phyloP scores from a whole-genome alignment of 2,113 vertebrate species.

The Arothron firmamentum region DNA sequence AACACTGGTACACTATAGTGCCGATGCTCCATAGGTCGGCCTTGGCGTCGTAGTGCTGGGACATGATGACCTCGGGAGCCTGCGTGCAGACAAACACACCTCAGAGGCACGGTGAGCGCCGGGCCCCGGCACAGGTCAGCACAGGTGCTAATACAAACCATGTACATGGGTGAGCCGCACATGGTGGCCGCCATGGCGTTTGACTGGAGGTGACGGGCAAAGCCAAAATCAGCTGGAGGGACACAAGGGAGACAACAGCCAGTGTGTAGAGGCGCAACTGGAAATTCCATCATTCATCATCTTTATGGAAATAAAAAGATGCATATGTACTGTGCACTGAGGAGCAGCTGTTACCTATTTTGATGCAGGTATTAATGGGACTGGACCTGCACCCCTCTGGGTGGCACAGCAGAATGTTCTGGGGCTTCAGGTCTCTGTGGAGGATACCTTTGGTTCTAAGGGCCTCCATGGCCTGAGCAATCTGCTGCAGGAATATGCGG shows the following conservation, averaged over 20 bases:
- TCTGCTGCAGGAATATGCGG: conserved; percentile 91
- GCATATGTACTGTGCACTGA: background rate
- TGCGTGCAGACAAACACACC: conserved; percentile 55
- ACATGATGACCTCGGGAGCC: conserved; percentile 99
- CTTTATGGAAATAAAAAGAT: no score
- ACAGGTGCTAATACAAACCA: conserved; percentile 71
- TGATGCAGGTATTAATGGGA: conserved; percentile 86
- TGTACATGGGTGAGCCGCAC: conserved; percentile 98
- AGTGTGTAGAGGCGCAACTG: background rate
- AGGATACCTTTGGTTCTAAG: conserved; percentile 91
- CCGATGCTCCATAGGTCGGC: conserved; percentile 98
- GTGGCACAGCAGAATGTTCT: conserved; percentile 92
- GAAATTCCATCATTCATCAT: no score
- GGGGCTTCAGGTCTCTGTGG: conserved; percentile 93
- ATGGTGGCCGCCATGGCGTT: conserved; percentile 94
- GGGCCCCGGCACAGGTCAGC: background rate
- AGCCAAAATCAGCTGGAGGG: conserved; percentile 90
- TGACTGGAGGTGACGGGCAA: conserved; percentile 91
- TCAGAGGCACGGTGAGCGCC: conserved; percentile 8
- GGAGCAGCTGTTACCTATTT: conserved; percentile 76
- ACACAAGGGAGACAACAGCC: background rate
- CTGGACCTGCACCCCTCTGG: conserved; percentile 80
- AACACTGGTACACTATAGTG: conserved; percentile 93
- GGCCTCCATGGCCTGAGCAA: conserved; percentile 89
- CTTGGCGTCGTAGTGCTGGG: conserved; percentile 94